Evolutionary conservation across 92 coral and sea anemone species (phyloP), one percentile per base, ranked within the genome.

Genomic region (Diadumene lineata): DNA sequence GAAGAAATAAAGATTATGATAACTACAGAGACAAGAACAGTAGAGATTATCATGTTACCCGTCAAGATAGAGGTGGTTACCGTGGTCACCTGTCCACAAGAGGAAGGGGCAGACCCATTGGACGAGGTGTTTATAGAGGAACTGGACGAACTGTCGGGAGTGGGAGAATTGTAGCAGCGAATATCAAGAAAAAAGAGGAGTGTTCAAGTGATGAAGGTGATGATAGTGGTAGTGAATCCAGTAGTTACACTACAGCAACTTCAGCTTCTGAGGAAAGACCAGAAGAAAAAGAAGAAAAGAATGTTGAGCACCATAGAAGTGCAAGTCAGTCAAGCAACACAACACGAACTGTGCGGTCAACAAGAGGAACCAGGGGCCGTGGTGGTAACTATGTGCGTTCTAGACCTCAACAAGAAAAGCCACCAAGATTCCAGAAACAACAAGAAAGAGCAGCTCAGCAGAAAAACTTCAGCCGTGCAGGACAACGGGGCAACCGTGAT

Each of bases 341-440:
- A 4, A 8, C 86, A 7, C 80, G 91, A 16, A 61, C 76, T 32
- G 81, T 85, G 11, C 32, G 29, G 30, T 44, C 65, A 11, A 64
- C 85, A 31, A 79, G 88, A 27, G 61, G 81, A 24, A 13, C 53
- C 9, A 61, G 87, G 53, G 87, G 77, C 48, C 80, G 90, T 55
- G 81, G 87, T 24, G 90, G 92, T 60, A 83, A 81, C 34, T 87
- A 84, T 68, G 79, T 79, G 43, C 84, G 92, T 44, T 69, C 81
- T 29, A 85, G 96, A 29, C 90, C 91, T 60, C 90, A 81, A 63
- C 80, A 84, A 24, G 98, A 94, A 62, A 90, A 87, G 51, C 97
- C 99, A n/a, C 99, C 99, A 0, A 91, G 99, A 65, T 96, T 96
- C 60, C 96, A 89, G 72, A 92, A 87, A 61, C 99, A 96, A 74